These are phyloP conservation scores for Prionace glauca DNA, from an alignment of 2,797 vertebrate genomes.

Conservation along the genomic window DNA sequence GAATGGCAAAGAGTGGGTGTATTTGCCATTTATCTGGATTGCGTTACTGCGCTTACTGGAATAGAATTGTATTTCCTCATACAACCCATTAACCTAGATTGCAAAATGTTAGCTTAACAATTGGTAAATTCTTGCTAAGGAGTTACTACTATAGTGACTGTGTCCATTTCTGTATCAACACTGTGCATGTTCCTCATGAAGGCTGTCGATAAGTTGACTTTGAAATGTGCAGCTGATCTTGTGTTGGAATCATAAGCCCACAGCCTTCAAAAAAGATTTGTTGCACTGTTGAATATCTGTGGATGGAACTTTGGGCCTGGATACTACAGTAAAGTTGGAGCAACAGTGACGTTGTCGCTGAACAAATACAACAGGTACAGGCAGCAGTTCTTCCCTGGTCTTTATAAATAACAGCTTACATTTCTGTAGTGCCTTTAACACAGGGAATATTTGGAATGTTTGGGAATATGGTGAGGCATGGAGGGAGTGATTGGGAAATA, in stretches of 20 bases:
- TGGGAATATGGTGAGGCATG: background rate
- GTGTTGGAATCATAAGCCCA: background rate
- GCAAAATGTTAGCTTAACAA: background rate
- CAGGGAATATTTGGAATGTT: background rate
- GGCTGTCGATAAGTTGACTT: background rate
- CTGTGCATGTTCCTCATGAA: background rate
- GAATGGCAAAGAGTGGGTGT: conserved; percentile 36
- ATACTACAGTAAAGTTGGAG: background rate
- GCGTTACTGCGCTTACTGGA: conserved; percentile 18
- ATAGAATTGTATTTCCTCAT: conserved; percentile 11
- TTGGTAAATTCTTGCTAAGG: conserved; percentile 7
- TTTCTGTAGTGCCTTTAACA: background rate
- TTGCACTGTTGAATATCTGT: background rate
- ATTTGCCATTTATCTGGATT: conserved; percentile 21
- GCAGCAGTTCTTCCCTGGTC: background rate
- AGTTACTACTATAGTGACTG: background rate
- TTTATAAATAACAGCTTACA: background rate
- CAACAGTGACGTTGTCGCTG: background rate
- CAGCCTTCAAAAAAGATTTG: background rate
- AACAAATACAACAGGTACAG: background rate
- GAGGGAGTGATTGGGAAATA: background rate
- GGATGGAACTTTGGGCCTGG: background rate
- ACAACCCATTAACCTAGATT: background rate
- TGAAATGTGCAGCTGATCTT: background rate
- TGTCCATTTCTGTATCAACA: conserved; percentile 15